phyloP scores from a whole-genome alignment of 2,113 vertebrate genomes.

The Garra rufa region DNA sequence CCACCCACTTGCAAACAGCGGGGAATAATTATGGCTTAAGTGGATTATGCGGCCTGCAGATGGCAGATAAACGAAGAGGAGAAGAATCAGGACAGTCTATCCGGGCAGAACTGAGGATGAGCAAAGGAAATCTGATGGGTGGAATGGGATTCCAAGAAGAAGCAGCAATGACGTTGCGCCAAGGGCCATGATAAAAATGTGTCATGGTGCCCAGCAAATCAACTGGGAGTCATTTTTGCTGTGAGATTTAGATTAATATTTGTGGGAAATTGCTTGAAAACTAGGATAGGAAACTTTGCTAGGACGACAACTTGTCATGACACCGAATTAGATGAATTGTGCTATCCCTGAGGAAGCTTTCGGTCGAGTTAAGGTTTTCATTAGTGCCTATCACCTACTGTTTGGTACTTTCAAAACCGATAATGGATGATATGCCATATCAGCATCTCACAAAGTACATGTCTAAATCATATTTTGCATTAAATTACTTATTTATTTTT shows the following conservation, averaged over 20 bases:
- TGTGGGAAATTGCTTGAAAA: background rate
- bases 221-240: constrained; percentile 45
- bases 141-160: background rate
- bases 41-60: constrained; percentile 62
- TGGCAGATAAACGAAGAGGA: constrained; percentile 52
- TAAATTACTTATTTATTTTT: too few species aligned
- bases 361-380: too few species aligned
- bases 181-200: constrained; percentile 49
- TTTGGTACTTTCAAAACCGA: background rate
- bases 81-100: constrained; percentile 58
- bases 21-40: constrained; percentile 62
- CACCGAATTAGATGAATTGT: background rate
- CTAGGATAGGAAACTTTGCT: background rate
- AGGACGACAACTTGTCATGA: background rate
- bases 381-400: too few species aligned
- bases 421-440: background rate
- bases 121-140: constrained; percentile 51
- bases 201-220: constrained; percentile 55
- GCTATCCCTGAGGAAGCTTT: background rate
- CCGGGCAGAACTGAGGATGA: constrained; percentile 56
- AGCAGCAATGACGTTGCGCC: constrained; percentile 38
- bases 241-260: constrained; percentile 4
- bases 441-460: background rate
- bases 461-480: too few species aligned
- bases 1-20: constrained; percentile 56